Evolutionary conservation across 2,113 vertebrate species (phyloP).

Genomic region (Hepsetus odoe): DNA sequence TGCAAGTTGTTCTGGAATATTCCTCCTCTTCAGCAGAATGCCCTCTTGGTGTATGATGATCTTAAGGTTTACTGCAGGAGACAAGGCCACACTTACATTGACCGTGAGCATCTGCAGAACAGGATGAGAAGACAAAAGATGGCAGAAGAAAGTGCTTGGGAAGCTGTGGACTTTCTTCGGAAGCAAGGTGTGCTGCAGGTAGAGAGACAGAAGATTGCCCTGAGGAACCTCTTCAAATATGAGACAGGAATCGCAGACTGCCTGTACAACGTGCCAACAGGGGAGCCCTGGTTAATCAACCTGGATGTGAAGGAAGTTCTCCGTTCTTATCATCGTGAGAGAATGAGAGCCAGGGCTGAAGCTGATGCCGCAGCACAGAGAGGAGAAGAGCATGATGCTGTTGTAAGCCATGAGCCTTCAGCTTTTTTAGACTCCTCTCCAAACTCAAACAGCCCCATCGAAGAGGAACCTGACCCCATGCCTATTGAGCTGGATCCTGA

Average conservation of each 20-base stretch:
- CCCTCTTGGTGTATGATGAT: constrained; percentile 71
- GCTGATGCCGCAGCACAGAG: neutral
- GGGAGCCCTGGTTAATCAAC: constrained; percentile 63
- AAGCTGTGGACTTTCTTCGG: constrained; percentile 78
- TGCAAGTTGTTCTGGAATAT: constrained; percentile 72
- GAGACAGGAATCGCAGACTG: constrained; percentile 75
- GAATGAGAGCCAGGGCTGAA: neutral
- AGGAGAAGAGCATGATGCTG: neutral
- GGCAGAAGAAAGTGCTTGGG: constrained; percentile 61
- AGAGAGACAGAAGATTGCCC: constrained; percentile 69
- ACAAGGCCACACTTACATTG: constrained; percentile 77
- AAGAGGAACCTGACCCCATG: constrained; percentile 17
- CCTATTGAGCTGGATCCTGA: constrained; percentile 69
- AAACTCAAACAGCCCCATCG: neutral
- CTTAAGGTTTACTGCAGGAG: constrained; percentile 72
- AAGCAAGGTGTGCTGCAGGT: constrained; percentile 65
- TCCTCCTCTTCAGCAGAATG: constrained; percentile 72
- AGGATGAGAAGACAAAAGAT: constrained; percentile 55
- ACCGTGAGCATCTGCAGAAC: constrained; percentile 61
- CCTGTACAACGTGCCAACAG: constrained; percentile 63
- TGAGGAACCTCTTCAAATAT: constrained; percentile 69
- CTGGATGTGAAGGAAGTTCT: constrained; percentile 72
- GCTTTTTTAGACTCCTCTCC: neutral
- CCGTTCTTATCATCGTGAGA: neutral
- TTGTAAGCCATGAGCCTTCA: neutral